Conservation (phyloP, 2,888 invertebrate species). For the Andrena bucephala region DNA sequence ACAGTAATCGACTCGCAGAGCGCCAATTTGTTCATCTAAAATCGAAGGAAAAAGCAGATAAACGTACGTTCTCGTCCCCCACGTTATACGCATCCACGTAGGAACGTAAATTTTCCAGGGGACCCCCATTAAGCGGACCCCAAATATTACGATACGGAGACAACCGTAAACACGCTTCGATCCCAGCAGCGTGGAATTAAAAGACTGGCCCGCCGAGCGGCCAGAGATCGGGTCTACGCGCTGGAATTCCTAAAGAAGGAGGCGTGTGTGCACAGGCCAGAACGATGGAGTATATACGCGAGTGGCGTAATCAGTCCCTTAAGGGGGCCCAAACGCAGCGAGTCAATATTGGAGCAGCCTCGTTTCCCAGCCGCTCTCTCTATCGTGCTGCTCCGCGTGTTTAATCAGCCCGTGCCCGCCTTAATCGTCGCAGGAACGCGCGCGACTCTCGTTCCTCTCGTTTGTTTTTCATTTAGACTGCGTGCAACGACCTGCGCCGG, state of each 20-base stretch:
- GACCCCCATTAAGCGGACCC: background rate
- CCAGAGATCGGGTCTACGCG: background rate
- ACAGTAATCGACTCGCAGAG: too few species aligned
- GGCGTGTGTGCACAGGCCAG: conserved; percentile 9
- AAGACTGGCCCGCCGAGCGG: background rate
- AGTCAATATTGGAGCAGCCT: conserved; percentile 69
- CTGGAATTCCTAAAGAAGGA: conserved; percentile 29
- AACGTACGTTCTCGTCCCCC: background rate
- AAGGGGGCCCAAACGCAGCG: conserved; percentile 56
- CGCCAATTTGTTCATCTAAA: background rate
- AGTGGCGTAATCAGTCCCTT: conserved; percentile 64
- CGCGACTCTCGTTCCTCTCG: conserved; percentile 19
- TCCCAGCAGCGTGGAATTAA: background rate
- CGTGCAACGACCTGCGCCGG: background rate
- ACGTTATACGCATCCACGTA: background rate
- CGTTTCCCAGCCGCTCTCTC: conserved; percentile 47
- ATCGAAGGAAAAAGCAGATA: background rate
- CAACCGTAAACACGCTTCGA: conserved; percentile 5
- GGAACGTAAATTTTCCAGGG: conserved; percentile 10
- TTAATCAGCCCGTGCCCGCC: conserved; percentile 48
- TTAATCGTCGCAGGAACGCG: conserved; percentile 49
- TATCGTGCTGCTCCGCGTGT: conserved; percentile 38
- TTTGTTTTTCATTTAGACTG: conserved; percentile 46
- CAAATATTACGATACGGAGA: conserved; percentile 11
- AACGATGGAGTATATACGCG: conserved; percentile 25